These are phyloP conservation scores for Sebastes taczanowskii DNA, from an alignment of 2,797 vertebrate species.

Conservation along the genomic window DNA sequence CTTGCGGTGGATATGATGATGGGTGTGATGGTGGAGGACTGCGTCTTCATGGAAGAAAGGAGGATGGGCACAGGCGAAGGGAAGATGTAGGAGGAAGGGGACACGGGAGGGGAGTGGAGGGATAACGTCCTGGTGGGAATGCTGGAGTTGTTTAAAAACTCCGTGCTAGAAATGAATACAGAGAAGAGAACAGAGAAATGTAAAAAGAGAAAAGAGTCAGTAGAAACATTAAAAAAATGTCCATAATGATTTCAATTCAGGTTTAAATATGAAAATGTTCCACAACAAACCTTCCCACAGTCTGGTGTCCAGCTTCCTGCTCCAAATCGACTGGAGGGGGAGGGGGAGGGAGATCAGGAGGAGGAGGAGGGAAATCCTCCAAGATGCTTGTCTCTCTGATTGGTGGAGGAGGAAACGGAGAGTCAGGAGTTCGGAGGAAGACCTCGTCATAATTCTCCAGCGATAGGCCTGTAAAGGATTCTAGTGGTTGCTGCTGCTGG, in stretches of 20 bases:
- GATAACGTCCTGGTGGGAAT: neutral
- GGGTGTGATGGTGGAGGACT: neutral
- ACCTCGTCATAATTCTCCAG: conserved; percentile 85
- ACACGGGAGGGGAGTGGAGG: neutral
- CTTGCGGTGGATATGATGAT: neutral
- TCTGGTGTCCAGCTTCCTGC: conserved; percentile 6
- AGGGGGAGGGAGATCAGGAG: conserved; percentile 34
- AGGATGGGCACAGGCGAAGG: neutral
- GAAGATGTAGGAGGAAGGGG: neutral
- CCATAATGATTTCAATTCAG: neutral
- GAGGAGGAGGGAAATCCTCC: conserved; percentile 68
- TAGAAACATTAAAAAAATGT: neutral
- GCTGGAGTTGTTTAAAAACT: neutral
- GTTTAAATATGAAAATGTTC: neutral
- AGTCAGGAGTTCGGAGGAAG: conserved; percentile 72
- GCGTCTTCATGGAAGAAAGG: neutral
- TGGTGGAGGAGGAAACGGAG: conserved; percentile 34
- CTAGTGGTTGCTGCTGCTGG: neutral
- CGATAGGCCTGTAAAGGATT: neutral
- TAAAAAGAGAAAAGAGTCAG: neutral
- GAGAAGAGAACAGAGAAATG: neutral
- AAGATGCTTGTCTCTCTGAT: conserved; percentile 59
- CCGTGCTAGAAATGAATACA: neutral
- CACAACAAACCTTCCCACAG: conserved; percentile 40
- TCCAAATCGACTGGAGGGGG: conserved; percentile 21